Base-by-base conservation (phyloP, 1,140 invertebrate genomes). In the Bombus picipes region DNA sequence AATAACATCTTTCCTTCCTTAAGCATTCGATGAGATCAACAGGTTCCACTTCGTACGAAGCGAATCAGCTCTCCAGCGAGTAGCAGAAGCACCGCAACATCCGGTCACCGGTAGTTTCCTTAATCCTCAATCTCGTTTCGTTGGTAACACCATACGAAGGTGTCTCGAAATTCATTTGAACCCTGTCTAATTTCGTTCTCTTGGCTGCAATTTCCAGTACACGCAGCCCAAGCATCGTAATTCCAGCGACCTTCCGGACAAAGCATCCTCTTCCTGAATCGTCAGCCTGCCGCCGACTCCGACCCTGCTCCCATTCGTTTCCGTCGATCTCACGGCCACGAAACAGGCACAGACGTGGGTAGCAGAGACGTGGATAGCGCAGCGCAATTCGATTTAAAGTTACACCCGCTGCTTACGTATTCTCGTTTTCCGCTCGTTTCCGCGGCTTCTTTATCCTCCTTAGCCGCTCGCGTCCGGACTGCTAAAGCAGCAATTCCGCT, bases 351-450 rank as follows among this genome's bases (percentile, higher is more conserved):
- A 37, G 25, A 37, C 10, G 39, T 0, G 1, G 10, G 25, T 32
- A n/a, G n/a, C 2, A 32, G n/a, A 32, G 65, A 32, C 15, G 65
- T 3, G 15, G 18, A 34, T 22, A 37, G 32, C 9, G 39, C 5
- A 25, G 6, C n/a, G 37, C 47, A 80, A 87, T 77, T 89, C 86
- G 81, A 87, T 90, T 90, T 87, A 89, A 89, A 90, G 81, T 90
- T 89, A 89, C 70, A 81, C 41, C 81, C 22, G 75, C 78, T 87
- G 81, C 75, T 90, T 90, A 90, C 70, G 82, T 90, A 90, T 90
- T 90, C 88, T 85, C 82, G 81, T 81, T 87, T 87, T 77, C 74
- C 74, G 75, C 75, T 90, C 88, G 87, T 90, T 90, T 90, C 74
- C 85, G 73, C 77, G 76, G 80, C 86, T 87, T 77, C 81, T 87